phyloP scores from a whole-genome alignment of 2,113 vertebrate genomes.

The Misgurnus anguillicaudatus region DNA sequence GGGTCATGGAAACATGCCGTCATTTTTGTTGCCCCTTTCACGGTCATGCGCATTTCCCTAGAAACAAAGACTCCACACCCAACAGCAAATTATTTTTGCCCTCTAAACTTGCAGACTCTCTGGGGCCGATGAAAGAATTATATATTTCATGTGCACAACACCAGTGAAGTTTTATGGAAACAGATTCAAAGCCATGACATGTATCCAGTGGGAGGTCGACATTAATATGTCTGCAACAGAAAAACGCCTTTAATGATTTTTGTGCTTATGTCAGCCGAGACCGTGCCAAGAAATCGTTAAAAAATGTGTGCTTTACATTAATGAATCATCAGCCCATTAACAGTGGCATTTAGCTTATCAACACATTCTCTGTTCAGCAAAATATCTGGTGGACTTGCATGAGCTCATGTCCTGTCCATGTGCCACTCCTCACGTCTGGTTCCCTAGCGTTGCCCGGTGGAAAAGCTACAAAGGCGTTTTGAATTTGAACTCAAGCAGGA shows the following conservation, averaged over 20 bases:
- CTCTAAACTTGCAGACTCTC: neutral
- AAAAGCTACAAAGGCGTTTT: slow-evolving; percentile 37
- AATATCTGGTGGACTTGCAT: neutral
- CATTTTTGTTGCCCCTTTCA: neutral
- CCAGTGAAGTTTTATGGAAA: slow-evolving; percentile 9
- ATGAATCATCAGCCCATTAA: slow-evolving; percentile 4
- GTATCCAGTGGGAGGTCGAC: neutral
- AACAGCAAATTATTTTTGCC: neutral
- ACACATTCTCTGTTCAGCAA: slow-evolving; percentile 3
- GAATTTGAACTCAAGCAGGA: slow-evolving; percentile 37
- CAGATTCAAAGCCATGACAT: neutral
- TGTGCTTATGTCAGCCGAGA: neutral
- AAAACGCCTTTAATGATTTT: neutral
- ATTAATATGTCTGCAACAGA: slow-evolving; percentile 19
- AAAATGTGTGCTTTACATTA: neutral
- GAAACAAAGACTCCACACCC: neutral
- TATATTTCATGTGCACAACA: slow-evolving; percentile 7
- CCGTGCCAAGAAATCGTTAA: neutral
- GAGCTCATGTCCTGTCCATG: neutral
- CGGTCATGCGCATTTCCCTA: neutral
- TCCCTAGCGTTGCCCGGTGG: slow-evolving; percentile 7
- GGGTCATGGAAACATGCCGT: neutral
- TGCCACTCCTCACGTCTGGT: slow-evolving; percentile 8
- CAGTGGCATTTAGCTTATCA: neutral
- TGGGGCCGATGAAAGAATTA: neutral